phyloP scores from a whole-genome alignment of 2,797 vertebrate genomes.

The Acipenser ruthenus region DNA sequence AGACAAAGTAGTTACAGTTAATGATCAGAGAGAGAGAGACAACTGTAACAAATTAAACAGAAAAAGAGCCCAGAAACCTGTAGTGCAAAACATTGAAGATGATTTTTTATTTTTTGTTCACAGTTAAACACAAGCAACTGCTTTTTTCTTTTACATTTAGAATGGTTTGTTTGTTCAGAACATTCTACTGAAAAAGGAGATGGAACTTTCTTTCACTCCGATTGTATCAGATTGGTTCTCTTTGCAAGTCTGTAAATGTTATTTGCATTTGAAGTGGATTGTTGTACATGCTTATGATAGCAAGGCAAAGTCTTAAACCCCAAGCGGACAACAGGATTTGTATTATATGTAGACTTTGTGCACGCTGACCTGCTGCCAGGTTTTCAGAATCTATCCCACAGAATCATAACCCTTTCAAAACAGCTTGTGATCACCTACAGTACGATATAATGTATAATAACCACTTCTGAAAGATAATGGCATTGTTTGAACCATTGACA shows the following conservation, averaged over 20 bases:
- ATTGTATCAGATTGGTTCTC: conserved; percentile 74
- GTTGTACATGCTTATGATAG: conserved; percentile 90
- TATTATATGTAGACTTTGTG: conserved; percentile 20
- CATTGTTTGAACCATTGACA: too few relatives aligned
- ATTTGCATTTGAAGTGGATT: conserved; percentile 70
- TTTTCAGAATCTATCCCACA: too few relatives aligned
- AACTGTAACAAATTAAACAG: conserved; percentile 15
- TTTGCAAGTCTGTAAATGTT: conserved; percentile 52
- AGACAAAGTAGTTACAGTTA: not conserved
- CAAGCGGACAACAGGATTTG: conserved; percentile 68
- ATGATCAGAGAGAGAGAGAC: not conserved
- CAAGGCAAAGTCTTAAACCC: conserved; percentile 70
- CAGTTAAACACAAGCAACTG: conserved; percentile 99
- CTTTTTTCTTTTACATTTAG: conserved; percentile 45
- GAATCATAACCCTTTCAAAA: too few relatives aligned
- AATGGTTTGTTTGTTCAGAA: conserved; percentile 60
- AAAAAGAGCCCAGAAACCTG: conserved; percentile 23
- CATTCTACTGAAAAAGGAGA: conserved; percentile 64
- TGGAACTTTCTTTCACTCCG: conserved; percentile 55
- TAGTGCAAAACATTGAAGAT: conserved; percentile 97
- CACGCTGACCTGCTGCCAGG: conserved; percentile 2
- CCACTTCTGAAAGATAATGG: too few relatives aligned
- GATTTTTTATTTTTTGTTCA: conserved; percentile 83
- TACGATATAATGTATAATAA: too few relatives aligned
- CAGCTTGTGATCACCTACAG: too few relatives aligned